Base-by-base conservation (phyloP, 2,797 vertebrate species). In the Chiloscyllium punctatum region DNA sequence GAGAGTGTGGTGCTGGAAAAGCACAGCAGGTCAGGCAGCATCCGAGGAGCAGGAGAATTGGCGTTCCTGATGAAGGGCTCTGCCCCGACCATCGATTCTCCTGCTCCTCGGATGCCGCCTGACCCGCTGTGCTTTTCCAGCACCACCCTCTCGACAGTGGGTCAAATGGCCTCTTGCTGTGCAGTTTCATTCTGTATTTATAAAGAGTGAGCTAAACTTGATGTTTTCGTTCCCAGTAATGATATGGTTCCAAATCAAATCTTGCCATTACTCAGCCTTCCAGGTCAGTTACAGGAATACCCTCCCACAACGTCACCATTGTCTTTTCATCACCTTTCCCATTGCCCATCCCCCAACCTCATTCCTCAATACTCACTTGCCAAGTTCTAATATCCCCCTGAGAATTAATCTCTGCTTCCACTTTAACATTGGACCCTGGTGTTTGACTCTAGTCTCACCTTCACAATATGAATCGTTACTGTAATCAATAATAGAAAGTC, bases 401-500 rank as follows among this genome's bases (percentile, higher is more conserved):
- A 42, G 79, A 42, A 7, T 5, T 37, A 18, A 42, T 82, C 77
- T 37, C n/a, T 0, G n/a, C 15, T 42, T 23, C 37, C 16, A 84
- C 21, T 42, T 37, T 42, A 84, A 84, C 18, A 23, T 4, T 42
- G 79, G 79, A 23, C 0, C 79, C 79, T 84, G 79, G 79, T 48
- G 37, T 84, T 84, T 84, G 79, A 23, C 16, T 42, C 37, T 37
- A 23, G 16, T 48, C 79, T 84, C 79, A 48, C 79, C 79, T 84
- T 84, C 79, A 84, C 79, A 84, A 84, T 84, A 16, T 1, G 1
- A 96, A 97, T 97, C 96, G 97, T 97, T 97, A 97, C 96, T 84
- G 96, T 96, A 97, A 97, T 98, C 97, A 96, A 97, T 97, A 96
- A 97, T 97, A 97, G 97, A 97, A n/a, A 97, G 96, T 95, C 74